phyloP scores from a whole-genome alignment of 2,797 vertebrate species.

The Gymnocypris eckloni region DNA sequence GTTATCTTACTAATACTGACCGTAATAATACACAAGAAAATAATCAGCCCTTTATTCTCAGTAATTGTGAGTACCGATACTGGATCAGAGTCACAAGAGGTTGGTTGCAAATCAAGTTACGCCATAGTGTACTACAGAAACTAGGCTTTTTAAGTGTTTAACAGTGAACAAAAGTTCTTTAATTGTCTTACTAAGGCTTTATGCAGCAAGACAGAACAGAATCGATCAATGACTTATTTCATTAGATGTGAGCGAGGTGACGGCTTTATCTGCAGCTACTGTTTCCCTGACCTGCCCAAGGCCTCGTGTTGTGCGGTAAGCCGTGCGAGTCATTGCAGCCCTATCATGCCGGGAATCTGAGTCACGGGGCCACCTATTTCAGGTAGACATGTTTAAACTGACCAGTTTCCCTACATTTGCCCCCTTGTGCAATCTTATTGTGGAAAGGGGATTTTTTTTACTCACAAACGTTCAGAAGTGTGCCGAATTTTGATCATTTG shows the following conservation, averaged over 20 bases:
- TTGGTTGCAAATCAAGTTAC: constrained; percentile 52
- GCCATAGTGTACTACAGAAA: constrained; percentile 34
- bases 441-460: background rate
- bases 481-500: background rate
- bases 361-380: constrained; percentile 62
- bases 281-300: constrained; percentile 45
- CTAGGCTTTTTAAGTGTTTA: background rate
- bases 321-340: constrained; percentile 68
- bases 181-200: constrained; percentile 21
- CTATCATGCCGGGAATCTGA: constrained; percentile 61
- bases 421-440: background rate
- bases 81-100: constrained; percentile 39
- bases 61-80: constrained; percentile 18
- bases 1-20: constrained; percentile 40
- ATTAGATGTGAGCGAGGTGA: constrained; percentile 65
- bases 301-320: constrained; percentile 12
- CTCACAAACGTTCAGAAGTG: background rate
- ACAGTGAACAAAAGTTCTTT: constrained; percentile 21
- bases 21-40: background rate
- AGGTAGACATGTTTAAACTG: constrained; percentile 42
- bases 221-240: constrained; percentile 61
- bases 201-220: constrained; percentile 42
- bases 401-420: constrained; percentile 11
- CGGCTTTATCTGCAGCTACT: constrained; percentile 59
- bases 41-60: constrained; percentile 30